phyloP scores from a whole-genome alignment of 2,113 vertebrate genomes.

The Dinomys branickii region DNA sequence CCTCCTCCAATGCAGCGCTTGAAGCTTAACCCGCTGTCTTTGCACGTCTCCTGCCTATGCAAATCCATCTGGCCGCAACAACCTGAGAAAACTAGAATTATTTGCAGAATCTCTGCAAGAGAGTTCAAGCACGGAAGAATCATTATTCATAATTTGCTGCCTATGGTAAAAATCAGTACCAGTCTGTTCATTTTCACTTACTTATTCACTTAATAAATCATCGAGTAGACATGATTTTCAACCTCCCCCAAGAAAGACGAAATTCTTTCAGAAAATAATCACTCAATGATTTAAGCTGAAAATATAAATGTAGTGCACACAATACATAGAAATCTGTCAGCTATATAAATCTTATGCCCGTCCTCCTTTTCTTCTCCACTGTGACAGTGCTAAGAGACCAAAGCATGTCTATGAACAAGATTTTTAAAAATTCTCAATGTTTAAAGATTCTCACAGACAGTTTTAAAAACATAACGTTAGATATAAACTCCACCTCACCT shows the following conservation, averaged over 20 bases:
- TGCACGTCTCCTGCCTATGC: slow-evolving; percentile 55
- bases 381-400: slow-evolving; percentile 25
- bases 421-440: slow-evolving; percentile 36
- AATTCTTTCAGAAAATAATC: slow-evolving; percentile 81
- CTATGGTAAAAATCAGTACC: slow-evolving; percentile 81
- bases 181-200: slow-evolving; percentile 82
- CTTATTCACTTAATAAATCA: slow-evolving; percentile 84
- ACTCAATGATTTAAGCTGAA: slow-evolving; percentile 78
- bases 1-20: background rate
- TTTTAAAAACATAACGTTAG: background rate
- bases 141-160: slow-evolving; percentile 84
- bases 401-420: slow-evolving; percentile 33
- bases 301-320: slow-evolving; percentile 73
- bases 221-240: slow-evolving; percentile 75
- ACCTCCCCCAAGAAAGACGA: slow-evolving; percentile 78
- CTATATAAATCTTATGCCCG: slow-evolving; percentile 52
- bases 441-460: slow-evolving; percentile 32
- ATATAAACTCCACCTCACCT: background rate
- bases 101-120: slow-evolving; percentile 73
- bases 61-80: slow-evolving; percentile 72
- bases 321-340: slow-evolving; percentile 67
- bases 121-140: slow-evolving; percentile 78
- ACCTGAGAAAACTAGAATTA: slow-evolving; percentile 74
- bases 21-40: slow-evolving; percentile 39
- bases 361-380: background rate